phyloP scores from a whole-genome alignment of 2,113 vertebrate genomes.

The Triplophysa siluroides region DNA sequence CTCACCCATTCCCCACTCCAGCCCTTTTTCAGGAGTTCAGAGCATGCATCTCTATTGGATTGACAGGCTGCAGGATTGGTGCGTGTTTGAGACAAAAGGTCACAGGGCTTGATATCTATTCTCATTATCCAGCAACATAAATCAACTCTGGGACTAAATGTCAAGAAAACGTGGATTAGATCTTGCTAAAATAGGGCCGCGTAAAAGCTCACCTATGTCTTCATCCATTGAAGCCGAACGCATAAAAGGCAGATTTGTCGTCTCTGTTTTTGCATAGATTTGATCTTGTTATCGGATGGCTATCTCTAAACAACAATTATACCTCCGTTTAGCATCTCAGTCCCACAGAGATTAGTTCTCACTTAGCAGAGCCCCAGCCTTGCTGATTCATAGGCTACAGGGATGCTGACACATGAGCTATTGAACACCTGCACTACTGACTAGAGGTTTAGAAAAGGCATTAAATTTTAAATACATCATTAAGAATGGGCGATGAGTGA shows the following conservation, averaged over 20 bases:
- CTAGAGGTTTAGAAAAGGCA: slow-evolving; percentile 34
- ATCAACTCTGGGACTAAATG: slow-evolving; percentile 27
- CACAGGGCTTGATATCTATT: slow-evolving; percentile 41
- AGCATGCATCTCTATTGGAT: slow-evolving; percentile 11
- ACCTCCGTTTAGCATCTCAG: slow-evolving; percentile 13
- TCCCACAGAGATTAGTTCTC: slow-evolving; percentile 29
- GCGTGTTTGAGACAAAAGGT: slow-evolving; percentile 38
- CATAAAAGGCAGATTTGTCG: slow-evolving; percentile 13
- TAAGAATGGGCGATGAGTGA: slow-evolving; percentile 30
- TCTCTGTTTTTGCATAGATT: slow-evolving; percentile 40
- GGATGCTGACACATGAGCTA: slow-evolving; percentile 49
- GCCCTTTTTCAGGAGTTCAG: neutral
- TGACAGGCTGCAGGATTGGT: slow-evolving; percentile 34
- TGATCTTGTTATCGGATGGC: slow-evolving; percentile 46
- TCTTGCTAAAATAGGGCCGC: neutral
- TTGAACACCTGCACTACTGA: slow-evolving; percentile 38
- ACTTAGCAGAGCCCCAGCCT: slow-evolving; percentile 27
- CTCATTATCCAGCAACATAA: slow-evolving; percentile 38
- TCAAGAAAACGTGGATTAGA: slow-evolving; percentile 42
- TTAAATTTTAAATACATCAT: slow-evolving; percentile 49
- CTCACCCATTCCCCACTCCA: neutral
- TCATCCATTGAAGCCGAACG: neutral
- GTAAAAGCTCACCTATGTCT: neutral
- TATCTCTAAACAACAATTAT: slow-evolving; percentile 17
- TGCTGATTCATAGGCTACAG: slow-evolving; percentile 46